A percentile compares a stretch with the other conserved stretches of the same genome.
These are phyloP conservation scores for Scotopteryx bipunctaria DNA, from an alignment of 2,888 invertebrate genomes.

Conservation along the genomic window DNA sequence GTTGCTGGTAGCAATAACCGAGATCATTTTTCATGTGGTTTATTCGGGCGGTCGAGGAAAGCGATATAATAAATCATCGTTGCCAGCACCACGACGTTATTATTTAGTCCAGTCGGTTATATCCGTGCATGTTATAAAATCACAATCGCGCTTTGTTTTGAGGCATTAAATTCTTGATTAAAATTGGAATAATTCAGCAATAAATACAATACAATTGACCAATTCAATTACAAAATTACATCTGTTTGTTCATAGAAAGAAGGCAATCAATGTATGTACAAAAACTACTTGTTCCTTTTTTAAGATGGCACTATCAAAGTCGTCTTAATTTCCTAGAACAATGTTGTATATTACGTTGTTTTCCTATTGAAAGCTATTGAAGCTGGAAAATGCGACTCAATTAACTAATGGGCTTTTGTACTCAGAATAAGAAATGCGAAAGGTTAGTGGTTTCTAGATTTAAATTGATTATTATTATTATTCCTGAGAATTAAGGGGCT, in stretches of 20 bases:
- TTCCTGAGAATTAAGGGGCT: constrained; percentile 26
- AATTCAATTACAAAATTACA: too few relatives aligned
- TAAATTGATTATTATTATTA: constrained; percentile 27
- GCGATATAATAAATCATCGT: constrained; percentile 82
- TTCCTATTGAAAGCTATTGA: constrained; percentile 30
- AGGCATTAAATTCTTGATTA: not conserved
- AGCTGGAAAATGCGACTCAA: constrained; percentile 43
- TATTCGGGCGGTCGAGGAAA: constrained; percentile 80
- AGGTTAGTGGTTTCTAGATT: constrained; percentile 21
- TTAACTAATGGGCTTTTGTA: constrained; percentile 47
- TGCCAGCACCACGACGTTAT: constrained; percentile 78
- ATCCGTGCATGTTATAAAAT: constrained; percentile 71
- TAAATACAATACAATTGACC: too few relatives aligned
- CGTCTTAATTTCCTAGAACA: constrained; percentile 26
- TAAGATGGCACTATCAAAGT: constrained; percentile 21
- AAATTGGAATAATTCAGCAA: not conserved
- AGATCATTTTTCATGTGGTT: constrained; percentile 82
- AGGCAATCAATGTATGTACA: too few relatives aligned
- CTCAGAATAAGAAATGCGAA: constrained; percentile 37
- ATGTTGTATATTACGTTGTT: constrained; percentile 28
- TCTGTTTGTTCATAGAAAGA: too few relatives aligned
- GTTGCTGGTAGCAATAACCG: constrained; percentile 78
- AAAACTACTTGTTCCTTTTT: too few relatives aligned
- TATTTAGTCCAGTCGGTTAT: constrained; percentile 77
- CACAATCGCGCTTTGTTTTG: constrained; percentile 42